These are phyloP conservation scores for Heliconius hortense DNA, from an alignment of 2,888 invertebrate species.

Conservation along the genomic window DNA sequence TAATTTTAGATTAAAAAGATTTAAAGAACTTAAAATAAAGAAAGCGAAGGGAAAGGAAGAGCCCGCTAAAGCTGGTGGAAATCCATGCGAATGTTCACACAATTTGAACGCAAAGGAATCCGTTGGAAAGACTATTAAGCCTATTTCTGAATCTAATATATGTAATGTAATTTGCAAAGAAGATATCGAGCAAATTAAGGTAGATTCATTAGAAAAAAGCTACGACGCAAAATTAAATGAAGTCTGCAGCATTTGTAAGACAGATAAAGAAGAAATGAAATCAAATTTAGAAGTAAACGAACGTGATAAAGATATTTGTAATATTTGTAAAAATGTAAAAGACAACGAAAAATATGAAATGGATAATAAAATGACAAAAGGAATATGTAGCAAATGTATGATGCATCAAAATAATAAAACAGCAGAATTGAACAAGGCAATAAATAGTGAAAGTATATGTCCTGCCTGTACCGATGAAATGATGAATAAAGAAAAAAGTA, in stretches of 20 bases:
- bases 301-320: neutral
- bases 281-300: neutral
- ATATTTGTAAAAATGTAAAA: conserved; percentile 2
- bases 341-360: neutral
- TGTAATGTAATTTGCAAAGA: conserved; percentile 1
- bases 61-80: neutral
- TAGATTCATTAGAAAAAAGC: neutral
- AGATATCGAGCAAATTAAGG: neutral
- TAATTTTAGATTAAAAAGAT: conserved; percentile 53
- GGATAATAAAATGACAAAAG: neutral
- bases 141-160: neutral
- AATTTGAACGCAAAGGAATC: neutral
- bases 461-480: neutral
- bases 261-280: neutral
- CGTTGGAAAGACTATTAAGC: no score
- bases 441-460: neutral
- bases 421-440: neutral
- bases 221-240: neutral
- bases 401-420: conserved; percentile 5
- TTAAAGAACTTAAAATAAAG: conserved; percentile 49
- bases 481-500: neutral
- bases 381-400: neutral
- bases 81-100: neutral
- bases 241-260: conserved; percentile 9
- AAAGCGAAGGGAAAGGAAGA: conserved; percentile 35